Percentiles rank a stretch among this genome's conserved stretches.
These are phyloP conservation scores for Aporophyla nigra DNA, from an alignment of 2,888 invertebrate species.

Conservation along the genomic window DNA sequence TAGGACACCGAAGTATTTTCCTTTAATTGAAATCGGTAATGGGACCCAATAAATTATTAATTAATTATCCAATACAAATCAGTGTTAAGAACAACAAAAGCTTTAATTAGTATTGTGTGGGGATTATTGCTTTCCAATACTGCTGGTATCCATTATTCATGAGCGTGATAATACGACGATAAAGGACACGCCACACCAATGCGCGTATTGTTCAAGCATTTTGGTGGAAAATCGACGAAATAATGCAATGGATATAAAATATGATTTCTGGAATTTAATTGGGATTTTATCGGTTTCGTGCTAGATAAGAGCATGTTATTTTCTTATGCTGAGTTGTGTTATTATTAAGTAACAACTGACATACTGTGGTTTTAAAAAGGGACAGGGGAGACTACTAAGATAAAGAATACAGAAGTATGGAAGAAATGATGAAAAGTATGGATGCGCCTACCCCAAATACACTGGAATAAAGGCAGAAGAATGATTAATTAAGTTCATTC, in stretches of 20 bases:
- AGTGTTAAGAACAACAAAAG: constrained; percentile 42
- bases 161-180: constrained; percentile 45
- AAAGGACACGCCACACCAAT: constrained; percentile 25
- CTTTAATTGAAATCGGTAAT: constrained; percentile 17
- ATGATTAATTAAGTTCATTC: too few relatives aligned
- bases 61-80: constrained; percentile 43
- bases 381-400: too few relatives aligned
- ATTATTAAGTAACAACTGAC: too few relatives aligned
- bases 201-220: constrained; percentile 11
- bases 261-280: constrained; percentile 17
- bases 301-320: background rate
- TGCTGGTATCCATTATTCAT: constrained; percentile 56
- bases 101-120: constrained; percentile 39
- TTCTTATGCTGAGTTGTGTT: background rate
- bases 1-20: background rate
- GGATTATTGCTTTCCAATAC: constrained; percentile 33
- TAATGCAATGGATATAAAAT: constrained; percentile 30
- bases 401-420: too few relatives aligned
- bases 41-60: constrained; percentile 34
- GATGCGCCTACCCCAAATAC: too few relatives aligned
- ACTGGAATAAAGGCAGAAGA: too few relatives aligned
- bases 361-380: too few relatives aligned
- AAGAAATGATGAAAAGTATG: too few relatives aligned
- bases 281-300: constrained; percentile 7
- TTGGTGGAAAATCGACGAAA: constrained; percentile 7